These are phyloP conservation scores for Phycodurus eques DNA, from an alignment of 2,113 vertebrate species.

Conservation along the genomic window DNA sequence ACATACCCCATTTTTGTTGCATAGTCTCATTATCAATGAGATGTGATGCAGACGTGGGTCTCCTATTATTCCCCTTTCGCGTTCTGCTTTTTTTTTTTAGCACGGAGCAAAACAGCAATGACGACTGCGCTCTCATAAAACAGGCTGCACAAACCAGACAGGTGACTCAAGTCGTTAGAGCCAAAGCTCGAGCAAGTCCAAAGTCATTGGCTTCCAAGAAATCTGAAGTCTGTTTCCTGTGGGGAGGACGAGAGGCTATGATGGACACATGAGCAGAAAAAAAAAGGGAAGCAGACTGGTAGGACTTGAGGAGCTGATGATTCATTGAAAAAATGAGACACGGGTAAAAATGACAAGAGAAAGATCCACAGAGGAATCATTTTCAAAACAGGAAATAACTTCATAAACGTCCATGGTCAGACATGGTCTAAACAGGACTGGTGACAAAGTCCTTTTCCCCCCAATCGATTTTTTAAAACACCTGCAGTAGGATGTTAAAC, in stretches of 20 bases:
- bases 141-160: slow-evolving; percentile 1
- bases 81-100: background rate
- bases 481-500: too few species aligned
- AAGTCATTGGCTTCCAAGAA: slow-evolving; percentile 2
- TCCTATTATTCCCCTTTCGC: background rate
- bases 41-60: background rate
- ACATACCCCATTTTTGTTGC: background rate
- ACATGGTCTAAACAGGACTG: background rate
- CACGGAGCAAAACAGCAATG: background rate
- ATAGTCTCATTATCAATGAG: background rate
- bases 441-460: background rate
- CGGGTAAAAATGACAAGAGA: background rate
- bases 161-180: slow-evolving; percentile 6
- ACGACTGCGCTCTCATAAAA: background rate
- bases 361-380: background rate
- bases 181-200: background rate
- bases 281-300: background rate
- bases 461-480: background rate
- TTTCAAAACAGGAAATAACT: slow-evolving; percentile 8
- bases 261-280: background rate
- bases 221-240: background rate
- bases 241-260: background rate
- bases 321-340: slow-evolving; percentile 9
- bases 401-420: background rate
- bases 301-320: background rate